These are phyloP conservation scores for Pontoporia blainvillei DNA, from an alignment of 2,113 vertebrate species.

Conservation along the genomic window DNA sequence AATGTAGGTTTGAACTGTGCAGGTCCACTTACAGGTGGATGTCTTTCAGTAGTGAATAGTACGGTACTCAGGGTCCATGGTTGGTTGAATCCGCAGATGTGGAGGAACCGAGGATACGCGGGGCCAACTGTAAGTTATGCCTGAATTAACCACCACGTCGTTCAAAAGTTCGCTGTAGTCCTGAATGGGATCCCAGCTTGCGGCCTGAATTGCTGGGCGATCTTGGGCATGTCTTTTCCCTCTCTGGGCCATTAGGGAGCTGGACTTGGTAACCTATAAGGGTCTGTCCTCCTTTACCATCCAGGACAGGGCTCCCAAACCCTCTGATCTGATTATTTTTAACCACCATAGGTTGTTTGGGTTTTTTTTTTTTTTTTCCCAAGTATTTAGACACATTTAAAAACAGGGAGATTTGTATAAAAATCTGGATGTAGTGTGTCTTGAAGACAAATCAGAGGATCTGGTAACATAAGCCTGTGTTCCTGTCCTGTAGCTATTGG, in stretches of 20 bases:
- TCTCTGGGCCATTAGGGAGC: neutral
- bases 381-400: neutral
- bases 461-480: neutral
- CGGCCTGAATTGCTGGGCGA: neutral
- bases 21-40: neutral
- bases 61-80: fast-evolving
- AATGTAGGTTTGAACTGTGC: neutral
- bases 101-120: neutral
- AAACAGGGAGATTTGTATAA: neutral
- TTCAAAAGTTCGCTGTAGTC: neutral
- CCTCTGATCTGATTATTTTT: neutral
- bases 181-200: neutral
- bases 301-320: neutral
- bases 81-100: neutral
- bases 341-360: neutral
- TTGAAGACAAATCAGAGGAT: neutral
- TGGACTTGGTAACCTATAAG: neutral
- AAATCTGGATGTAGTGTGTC: neutral
- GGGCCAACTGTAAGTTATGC: neutral
- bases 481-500: neutral
- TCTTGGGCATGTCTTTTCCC: neutral
- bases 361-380: neutral
- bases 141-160: neutral
- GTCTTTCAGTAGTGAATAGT: neutral
- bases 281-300: neutral